Conservation (phyloP, 2,113 vertebrate species). For the Cyanoderma ruficeps region DNA sequence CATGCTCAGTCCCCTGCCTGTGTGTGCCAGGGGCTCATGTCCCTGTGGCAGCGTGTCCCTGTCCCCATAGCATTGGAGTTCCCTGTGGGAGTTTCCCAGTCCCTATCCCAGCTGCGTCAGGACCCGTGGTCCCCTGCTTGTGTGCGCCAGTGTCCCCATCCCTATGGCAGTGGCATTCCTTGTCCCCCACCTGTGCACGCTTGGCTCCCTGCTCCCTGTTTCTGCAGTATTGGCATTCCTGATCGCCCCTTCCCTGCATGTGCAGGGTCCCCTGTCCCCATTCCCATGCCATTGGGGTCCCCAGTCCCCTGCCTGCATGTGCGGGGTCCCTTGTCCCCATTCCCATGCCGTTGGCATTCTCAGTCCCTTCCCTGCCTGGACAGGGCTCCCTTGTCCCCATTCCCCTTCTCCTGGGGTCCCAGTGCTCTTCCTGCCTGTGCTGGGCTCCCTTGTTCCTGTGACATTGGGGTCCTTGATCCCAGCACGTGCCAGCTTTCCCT, state of each 20-base stretch:
- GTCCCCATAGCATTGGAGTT: not conserved
- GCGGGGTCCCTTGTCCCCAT: not conserved
- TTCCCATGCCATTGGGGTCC: not conserved
- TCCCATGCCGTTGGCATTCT: rapidly evolving
- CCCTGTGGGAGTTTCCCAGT: not conserved
- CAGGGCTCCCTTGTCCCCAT: not conserved
- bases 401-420: not conserved
- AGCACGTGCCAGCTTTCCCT: rapidly evolving
- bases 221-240: rapidly evolving
- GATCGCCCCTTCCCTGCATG: not conserved
- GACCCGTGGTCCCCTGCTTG: not conserved
- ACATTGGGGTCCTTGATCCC: rapidly evolving
- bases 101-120: not conserved
- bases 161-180: not conserved
- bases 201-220: not conserved
- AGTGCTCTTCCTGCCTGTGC: not conserved
- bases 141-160: not conserved
- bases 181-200: not conserved
- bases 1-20: not conserved
- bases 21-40: not conserved
- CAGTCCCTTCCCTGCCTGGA: rapidly evolving
- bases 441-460: not conserved
- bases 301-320: rapidly evolving
- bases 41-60: not conserved
- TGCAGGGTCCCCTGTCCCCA: not conserved